phyloP scores from a whole-genome alignment of 2,797 vertebrate genomes.

The Cacajao melanocephalus region DNA sequence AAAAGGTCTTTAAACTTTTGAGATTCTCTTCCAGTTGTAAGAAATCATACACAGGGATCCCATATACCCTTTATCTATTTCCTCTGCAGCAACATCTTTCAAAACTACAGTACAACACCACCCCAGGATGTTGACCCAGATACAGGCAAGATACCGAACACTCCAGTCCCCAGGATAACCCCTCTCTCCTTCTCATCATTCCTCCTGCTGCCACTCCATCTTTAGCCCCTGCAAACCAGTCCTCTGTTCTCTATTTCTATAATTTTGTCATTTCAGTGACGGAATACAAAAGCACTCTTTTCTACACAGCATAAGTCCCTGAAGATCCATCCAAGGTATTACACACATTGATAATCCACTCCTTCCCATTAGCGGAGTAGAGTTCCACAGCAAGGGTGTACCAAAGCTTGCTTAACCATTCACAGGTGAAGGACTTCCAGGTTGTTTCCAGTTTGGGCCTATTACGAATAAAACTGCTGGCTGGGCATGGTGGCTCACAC shows the following conservation, averaged over 20 bases:
- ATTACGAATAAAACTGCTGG: neutral
- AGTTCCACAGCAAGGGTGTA: rapidly evolving
- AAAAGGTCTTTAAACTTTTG: neutral
- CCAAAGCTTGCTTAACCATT: rapidly evolving
- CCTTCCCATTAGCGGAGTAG: neutral
- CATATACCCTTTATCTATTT: neutral
- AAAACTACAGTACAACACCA: too few species aligned
- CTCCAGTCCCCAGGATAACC: rapidly evolving
- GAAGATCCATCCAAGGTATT: neutral
- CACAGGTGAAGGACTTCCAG: neutral
- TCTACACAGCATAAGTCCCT: too few species aligned
- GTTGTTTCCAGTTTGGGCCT: neutral
- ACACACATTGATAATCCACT: rapidly evolving
- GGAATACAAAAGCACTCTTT: neutral
- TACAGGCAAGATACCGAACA: rapidly evolving
- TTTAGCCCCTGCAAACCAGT: neutral
- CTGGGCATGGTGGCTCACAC: neutral
- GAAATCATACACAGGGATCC: neutral
- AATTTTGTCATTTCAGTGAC: neutral
- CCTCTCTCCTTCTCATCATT: neutral
- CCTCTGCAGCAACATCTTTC: neutral
- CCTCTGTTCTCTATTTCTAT: neutral
- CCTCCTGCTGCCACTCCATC: neutral
- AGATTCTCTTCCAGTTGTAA: neutral
- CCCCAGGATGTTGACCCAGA: neutral